Percentiles rank a stretch among this genome's conserved stretches.
Conservation (phyloP, 1,140 invertebrate species). For the Heliconius hermathena region DNA sequence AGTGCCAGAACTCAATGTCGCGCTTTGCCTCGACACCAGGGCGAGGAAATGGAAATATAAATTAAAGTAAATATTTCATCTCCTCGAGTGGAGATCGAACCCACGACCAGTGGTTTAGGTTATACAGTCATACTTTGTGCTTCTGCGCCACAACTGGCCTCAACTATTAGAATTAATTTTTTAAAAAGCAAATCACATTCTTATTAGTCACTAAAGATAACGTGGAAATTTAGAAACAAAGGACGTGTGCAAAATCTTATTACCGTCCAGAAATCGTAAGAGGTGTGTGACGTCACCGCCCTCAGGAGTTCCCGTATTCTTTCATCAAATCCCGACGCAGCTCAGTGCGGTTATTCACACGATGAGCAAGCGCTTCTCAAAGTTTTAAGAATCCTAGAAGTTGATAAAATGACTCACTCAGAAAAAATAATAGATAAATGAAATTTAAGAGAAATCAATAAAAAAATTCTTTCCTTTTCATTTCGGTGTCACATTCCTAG, state of each 20-base stretch:
- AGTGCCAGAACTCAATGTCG: no score
- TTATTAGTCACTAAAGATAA: neutral
- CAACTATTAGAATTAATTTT: no score
- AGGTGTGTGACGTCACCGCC: slow-evolving; percentile 59
- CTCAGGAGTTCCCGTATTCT: slow-evolving; percentile 54
- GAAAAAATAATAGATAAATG: neutral
- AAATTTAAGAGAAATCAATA: no score
- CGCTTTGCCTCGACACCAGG: no score
- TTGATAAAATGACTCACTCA: neutral
- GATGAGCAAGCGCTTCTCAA: slow-evolving; percentile 57
- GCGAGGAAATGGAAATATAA: no score
- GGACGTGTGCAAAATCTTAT: neutral
- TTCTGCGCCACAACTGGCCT: no score
- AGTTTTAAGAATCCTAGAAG: slow-evolving; percentile 31
- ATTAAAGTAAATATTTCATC: no score
- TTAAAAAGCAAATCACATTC: neutral
- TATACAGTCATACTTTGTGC: no score
- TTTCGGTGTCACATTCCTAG: no score
- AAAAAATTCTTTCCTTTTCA: no score
- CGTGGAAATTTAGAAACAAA: neutral
- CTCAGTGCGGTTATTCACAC: slow-evolving; percentile 74
- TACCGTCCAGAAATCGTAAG: neutral
- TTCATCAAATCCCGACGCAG: slow-evolving; percentile 68
- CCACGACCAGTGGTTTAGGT: no score
- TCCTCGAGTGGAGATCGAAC: no score